These are phyloP conservation scores for Hypomesus transpacificus DNA, from an alignment of 2,113 vertebrate genomes.

Conservation along the genomic window DNA sequence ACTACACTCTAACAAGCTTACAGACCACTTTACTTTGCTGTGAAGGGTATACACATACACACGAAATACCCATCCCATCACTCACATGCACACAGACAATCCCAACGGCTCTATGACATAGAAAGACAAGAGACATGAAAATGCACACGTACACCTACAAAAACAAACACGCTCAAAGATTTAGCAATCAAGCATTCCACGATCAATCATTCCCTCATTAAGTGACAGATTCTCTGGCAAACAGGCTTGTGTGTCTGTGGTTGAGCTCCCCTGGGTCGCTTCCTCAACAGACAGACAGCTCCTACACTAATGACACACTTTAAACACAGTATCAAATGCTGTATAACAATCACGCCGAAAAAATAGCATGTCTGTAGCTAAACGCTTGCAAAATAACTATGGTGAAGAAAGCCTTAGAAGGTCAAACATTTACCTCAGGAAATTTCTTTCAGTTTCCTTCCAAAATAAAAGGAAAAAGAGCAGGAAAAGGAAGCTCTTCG, in stretches of 20 bases:
- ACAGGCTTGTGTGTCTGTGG: conserved; percentile 13
- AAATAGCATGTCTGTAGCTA: neutral
- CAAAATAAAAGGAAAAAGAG: neutral
- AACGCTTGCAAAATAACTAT: neutral
- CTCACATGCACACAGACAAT: too few relatives aligned
- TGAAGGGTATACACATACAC: too few relatives aligned
- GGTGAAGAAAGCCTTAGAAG: neutral
- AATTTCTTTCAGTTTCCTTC: too few relatives aligned
- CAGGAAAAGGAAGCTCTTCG: neutral
- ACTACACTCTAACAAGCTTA: too few relatives aligned
- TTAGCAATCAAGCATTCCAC: neutral
- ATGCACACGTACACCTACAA: neutral
- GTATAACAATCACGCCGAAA: neutral
- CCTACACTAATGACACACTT: conserved; percentile 3
- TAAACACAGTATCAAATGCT: neutral
- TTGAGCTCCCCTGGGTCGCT: neutral
- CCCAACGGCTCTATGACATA: too few relatives aligned
- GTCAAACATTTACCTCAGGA: neutral
- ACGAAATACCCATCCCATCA: too few relatives aligned
- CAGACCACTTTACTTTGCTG: too few relatives aligned
- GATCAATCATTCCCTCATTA: conserved; percentile 13
- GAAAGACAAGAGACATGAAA: neutral
- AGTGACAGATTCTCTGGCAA: conserved; percentile 9
- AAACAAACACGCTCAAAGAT: conserved; percentile 9
- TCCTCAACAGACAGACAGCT: conserved; percentile 4